A percentile compares a stretch with the other conserved stretches of the same genome.
Conservation (phyloP, 2,888 invertebrate species). For the Euplexia lucipara region DNA sequence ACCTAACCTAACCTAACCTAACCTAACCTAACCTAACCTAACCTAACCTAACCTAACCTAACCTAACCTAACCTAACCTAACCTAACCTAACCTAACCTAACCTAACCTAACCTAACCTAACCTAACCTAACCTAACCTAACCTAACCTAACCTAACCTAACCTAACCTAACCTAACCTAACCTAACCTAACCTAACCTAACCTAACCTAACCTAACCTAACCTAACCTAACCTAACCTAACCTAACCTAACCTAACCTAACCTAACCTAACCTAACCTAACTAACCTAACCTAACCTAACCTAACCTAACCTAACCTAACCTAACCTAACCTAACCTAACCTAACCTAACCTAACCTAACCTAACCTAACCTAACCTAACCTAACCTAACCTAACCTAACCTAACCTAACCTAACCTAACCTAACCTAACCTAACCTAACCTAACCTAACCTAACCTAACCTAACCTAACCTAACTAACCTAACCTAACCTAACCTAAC, state of each 20-base stretch:
- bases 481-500: constrained; percentile 58
- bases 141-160: constrained; percentile 58
- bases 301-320: constrained; percentile 16
- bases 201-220: constrained; percentile 55
- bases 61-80: constrained; percentile 45
- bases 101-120: constrained; percentile 25
- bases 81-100: constrained; percentile 50
- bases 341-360: constrained; percentile 16
- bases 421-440: constrained; percentile 20
- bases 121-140: constrained; percentile 62
- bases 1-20: constrained; percentile 44
- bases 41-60: constrained; percentile 50
- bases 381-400: constrained; percentile 19
- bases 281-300: constrained; percentile 12
- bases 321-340: constrained; percentile 16
- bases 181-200: constrained; percentile 57
- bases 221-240: constrained; percentile 44
- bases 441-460: constrained; percentile 20
- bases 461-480: constrained; percentile 51
- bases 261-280: constrained; percentile 21
- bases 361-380: constrained; percentile 16
- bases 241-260: constrained; percentile 52
- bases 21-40: constrained; percentile 49
- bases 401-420: constrained; percentile 20
- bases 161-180: constrained; percentile 59